These are phyloP conservation scores for Drosophila kurseongensis DNA, from an alignment of 1,140 invertebrate species.

Conservation along the genomic window DNA sequence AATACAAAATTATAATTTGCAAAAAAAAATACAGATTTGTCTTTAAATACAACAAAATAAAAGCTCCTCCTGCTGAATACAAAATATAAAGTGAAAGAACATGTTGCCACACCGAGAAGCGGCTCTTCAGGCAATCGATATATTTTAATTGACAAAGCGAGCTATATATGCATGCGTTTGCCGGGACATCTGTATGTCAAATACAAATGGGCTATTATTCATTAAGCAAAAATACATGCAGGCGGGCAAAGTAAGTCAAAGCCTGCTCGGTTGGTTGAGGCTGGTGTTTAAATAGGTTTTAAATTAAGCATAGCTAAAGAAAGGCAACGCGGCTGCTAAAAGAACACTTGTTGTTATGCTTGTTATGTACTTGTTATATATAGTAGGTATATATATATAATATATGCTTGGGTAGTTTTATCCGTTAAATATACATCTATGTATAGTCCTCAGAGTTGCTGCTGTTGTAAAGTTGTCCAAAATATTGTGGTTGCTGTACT, in stretches of 20 bases:
- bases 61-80: slow-evolving; percentile 52
- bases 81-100: slow-evolving; percentile 20
- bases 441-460: slow-evolving; percentile 42
- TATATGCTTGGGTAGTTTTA: slow-evolving; percentile 46
- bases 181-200: slow-evolving; percentile 61
- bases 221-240: slow-evolving; percentile 47
- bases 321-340: slow-evolving; percentile 76
- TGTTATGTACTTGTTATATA: slow-evolving; percentile 45
- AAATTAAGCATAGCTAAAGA: slow-evolving; percentile 58
- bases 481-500: slow-evolving; percentile 50
- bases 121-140: slow-evolving; percentile 11
- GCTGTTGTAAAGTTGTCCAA: slow-evolving; percentile 66
- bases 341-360: slow-evolving; percentile 59
- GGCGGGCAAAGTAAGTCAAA: slow-evolving; percentile 50
- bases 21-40: slow-evolving; percentile 19
- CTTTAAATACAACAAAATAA: slow-evolving; percentile 26
- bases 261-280: slow-evolving; percentile 23
- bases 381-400: slow-evolving; percentile 40
- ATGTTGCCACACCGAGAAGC: slow-evolving; percentile 1
- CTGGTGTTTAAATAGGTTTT: slow-evolving; percentile 42
- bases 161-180: slow-evolving; percentile 32
- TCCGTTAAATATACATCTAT: slow-evolving; percentile 50
- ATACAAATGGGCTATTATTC: slow-evolving; percentile 55
- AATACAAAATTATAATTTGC: slow-evolving; percentile 24
- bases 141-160: slow-evolving; percentile 21